Conservation (phyloP, 2,113 vertebrate genomes). For the Xiphophorus maculatus region DNA sequence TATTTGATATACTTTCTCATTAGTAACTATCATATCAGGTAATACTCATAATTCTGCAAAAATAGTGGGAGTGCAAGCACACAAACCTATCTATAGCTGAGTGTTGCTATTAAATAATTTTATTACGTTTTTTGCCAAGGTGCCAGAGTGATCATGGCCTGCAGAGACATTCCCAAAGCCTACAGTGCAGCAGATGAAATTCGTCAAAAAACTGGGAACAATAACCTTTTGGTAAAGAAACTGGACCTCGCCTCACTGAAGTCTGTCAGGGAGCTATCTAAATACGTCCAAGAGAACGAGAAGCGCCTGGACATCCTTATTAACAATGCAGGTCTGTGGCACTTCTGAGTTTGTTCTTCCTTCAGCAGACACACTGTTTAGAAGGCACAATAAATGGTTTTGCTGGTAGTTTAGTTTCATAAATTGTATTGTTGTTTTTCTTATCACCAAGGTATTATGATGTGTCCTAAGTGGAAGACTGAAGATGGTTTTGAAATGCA, state of each 20-base stretch:
- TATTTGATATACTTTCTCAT: no score
- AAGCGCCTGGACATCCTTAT: constrained; percentile 74
- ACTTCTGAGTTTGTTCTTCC: neutral
- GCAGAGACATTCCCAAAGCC: constrained; percentile 73
- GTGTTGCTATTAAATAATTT: neutral
- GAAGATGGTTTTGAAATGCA: constrained; percentile 83
- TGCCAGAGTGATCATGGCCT: constrained; percentile 79
- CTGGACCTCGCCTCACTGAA: constrained; percentile 74
- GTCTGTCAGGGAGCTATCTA: constrained; percentile 73
- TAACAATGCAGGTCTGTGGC: constrained; percentile 76
- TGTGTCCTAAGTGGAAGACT: constrained; percentile 80
- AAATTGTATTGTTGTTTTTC: neutral
- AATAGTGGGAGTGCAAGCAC: no score
- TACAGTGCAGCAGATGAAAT: constrained; percentile 72
- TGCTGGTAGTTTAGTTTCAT: neutral
- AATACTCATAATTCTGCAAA: no score
- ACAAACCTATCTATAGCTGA: no score
- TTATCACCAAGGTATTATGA: constrained; percentile 70
- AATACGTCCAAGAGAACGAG: constrained; percentile 63
- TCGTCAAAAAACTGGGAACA: constrained; percentile 70
- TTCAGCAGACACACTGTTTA: neutral
- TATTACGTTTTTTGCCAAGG: constrained; percentile 47
- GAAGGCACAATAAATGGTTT: neutral
- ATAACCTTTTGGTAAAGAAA: constrained; percentile 71
- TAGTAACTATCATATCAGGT: no score